Evolutionary conservation across 2,888 invertebrate genomes (phyloP).

Genomic region (Orthosia cruda): DNA sequence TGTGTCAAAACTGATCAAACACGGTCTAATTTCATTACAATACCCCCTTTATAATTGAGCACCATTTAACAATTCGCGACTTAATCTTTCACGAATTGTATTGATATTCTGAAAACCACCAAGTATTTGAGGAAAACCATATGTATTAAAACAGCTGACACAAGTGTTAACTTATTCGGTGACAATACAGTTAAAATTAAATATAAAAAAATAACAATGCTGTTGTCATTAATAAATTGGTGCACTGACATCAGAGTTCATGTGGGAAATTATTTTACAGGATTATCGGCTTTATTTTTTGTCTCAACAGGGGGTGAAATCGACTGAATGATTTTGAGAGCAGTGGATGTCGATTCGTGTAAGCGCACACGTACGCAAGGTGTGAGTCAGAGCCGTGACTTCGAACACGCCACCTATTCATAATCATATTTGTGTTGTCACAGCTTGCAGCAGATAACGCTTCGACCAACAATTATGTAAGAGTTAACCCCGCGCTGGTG

Average conservation of each 20-base stretch:
- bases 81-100: conserved; percentile 36
- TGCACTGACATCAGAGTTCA: conserved; percentile 12
- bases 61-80: conserved; percentile 37
- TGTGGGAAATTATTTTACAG: background rate
- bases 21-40: conserved; percentile 38
- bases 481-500: conserved; percentile 62
- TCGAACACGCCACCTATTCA: conserved; percentile 61
- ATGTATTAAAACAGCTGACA: conserved; percentile 66
- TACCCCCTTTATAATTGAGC: conserved; percentile 35
- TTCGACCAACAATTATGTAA: conserved; percentile 65
- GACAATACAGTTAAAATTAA: conserved; percentile 44
- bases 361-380: conserved; percentile 49
- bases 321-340: conserved; percentile 17
- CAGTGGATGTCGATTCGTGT: conserved; percentile 41
- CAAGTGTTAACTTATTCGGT: conserved; percentile 52
- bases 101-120: conserved; percentile 20
- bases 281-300: conserved; percentile 23
- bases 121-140: conserved; percentile 53
- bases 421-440: conserved; percentile 66
- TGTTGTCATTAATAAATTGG: conserved; percentile 1
- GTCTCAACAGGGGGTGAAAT: conserved; percentile 22
- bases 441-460: conserved; percentile 70
- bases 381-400: conserved; percentile 65
- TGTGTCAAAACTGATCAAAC: conserved; percentile 47
- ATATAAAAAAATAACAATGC: conserved; percentile 4